Percentiles rank a stretch among this genome's conserved stretches.
These are phyloP conservation scores for Kradibia gibbosae DNA, from an alignment of 1,140 invertebrate genomes.

Conservation along the genomic window DNA sequence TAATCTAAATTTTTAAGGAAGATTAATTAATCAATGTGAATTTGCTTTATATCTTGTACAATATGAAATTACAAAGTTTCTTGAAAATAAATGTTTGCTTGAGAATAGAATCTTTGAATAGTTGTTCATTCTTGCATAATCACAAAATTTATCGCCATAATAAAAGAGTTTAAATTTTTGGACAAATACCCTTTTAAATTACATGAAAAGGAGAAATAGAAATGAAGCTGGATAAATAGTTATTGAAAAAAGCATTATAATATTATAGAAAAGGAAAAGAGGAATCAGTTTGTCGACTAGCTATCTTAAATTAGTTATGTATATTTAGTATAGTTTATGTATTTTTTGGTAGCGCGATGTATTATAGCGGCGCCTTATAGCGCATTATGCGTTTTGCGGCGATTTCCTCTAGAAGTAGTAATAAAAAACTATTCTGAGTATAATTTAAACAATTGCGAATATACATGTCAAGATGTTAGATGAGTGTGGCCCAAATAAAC, in stretches of 20 bases:
- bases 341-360: no score
- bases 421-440: constrained; percentile 57
- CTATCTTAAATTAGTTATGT: no score
- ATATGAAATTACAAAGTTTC: neutral
- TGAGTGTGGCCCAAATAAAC: constrained; percentile 60
- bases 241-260: no score
- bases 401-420: no score
- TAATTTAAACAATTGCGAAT: constrained; percentile 65
- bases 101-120: neutral
- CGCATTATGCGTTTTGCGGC: no score
- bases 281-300: neutral
- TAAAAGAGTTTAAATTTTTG: neutral
- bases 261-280: neutral
- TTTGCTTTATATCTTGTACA: neutral
- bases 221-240: no score
- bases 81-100: neutral
- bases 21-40: neutral
- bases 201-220: no score
- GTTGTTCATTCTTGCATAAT: neutral
- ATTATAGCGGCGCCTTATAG: no score
- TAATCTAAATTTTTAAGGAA: neutral
- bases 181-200: no score
- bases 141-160: neutral
- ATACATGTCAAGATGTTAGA: constrained; percentile 69
- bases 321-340: no score